Evolutionary conservation across 2,888 invertebrate species (phyloP), one percentile per base, ranked within the genome.

Genomic region (Ceratothoa steindachneri): DNA sequence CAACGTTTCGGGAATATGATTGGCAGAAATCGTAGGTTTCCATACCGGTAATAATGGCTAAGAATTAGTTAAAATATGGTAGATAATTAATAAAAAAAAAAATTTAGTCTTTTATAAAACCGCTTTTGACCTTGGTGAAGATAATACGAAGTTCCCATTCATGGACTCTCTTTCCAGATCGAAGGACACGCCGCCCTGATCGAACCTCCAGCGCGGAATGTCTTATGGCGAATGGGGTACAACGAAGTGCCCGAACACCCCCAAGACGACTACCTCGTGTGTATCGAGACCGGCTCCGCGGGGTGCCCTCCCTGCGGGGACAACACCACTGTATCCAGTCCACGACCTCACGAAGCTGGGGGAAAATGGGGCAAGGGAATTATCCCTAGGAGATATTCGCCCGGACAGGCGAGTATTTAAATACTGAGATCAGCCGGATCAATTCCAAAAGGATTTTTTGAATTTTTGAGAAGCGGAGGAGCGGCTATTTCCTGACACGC

Each of bases 321-420:
- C 84, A 90, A 93, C 0, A 90, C 89, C 82, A 90, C 93, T 81
- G 84, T 90, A 12, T 85, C 85, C 9, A 85, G 85, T 71, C 94
- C 94, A 0, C 87, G 93, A n/a, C 91, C 93, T 0, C 94, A 95
- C 83, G 94, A 95, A 85, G 93, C 93, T 0, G 93, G 93, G 3
- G 95, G 94, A 5, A 89, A 90, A 84, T 95, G 88, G 83, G 94
- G 91, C 66, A 92, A 91, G 85, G 93, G 93, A 30, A 92, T 93
- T 81, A 90, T 93, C 81, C 90, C 91, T 30, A 87, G 91, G 71
- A 91, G 90, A 82, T 94, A 93, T 85, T 90, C 90, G 74, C 89
- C 90, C 1, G 94, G 94, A 30, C 93, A 93, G 88, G 91, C 90
- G 83, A 83, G 80, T 81, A 19, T n/a, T n/a, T n/a, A n/a, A n/a